These are phyloP conservation scores for Neoitamus cyanurus DNA, from an alignment of 2,888 invertebrate species.

Conservation along the genomic window DNA sequence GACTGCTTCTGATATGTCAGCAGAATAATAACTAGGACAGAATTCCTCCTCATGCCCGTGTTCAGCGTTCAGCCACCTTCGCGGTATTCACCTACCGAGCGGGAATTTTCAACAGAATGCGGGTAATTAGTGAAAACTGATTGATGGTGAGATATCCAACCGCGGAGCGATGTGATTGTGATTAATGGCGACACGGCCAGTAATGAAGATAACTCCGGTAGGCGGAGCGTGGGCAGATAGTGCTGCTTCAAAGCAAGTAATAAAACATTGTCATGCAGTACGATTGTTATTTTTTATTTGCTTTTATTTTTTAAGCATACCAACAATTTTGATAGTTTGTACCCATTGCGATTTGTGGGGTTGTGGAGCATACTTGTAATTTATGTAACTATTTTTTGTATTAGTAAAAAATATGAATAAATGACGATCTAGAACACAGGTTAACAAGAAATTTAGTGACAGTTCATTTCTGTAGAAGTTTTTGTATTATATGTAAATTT, in stretches of 20 bases:
- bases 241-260: not conserved
- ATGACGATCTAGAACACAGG: too few relatives aligned
- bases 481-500: too few relatives aligned
- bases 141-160: constrained; percentile 26
- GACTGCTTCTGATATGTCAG: constrained; percentile 35
- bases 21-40: constrained; percentile 2
- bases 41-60: not conserved
- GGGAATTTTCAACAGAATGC: constrained; percentile 2
- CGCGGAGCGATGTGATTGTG: not conserved
- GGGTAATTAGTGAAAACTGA: constrained; percentile 35
- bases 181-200: not conserved
- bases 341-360: too few relatives aligned
- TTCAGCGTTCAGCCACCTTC: not conserved
- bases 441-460: too few relatives aligned
- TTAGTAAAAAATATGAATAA: too few relatives aligned
- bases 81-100: not conserved
- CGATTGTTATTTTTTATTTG: too few relatives aligned
- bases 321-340: too few relatives aligned
- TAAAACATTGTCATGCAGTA: too few relatives aligned
- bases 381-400: too few relatives aligned
- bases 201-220: not conserved
- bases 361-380: too few relatives aligned
- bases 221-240: not conserved
- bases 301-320: too few relatives aligned
- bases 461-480: too few relatives aligned